A percentile compares a stretch with the other conserved stretches of the same genome.
Evolutionary conservation across 2,113 vertebrate genomes (phyloP).

Genomic region (Hemichromis elongatus): DNA sequence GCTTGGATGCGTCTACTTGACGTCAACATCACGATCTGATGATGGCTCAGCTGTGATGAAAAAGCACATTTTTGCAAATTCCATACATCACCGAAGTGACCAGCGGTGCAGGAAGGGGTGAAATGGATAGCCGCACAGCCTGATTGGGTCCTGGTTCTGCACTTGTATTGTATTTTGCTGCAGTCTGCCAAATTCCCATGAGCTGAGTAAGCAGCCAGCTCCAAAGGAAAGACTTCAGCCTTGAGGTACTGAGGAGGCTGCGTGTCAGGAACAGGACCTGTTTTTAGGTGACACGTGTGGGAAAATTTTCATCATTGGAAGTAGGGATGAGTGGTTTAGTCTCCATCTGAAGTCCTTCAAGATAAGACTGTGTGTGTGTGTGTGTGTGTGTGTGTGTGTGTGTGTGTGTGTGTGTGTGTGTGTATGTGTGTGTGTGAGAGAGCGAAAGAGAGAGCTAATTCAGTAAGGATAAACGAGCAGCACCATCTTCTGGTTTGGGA

Average conservation of each 20-base stretch:
- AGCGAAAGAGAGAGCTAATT: neutral
- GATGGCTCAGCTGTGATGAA: neutral
- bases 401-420: neutral
- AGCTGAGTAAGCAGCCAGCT: constrained; percentile 21
- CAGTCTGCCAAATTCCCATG: constrained; percentile 20
- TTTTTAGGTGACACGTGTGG: neutral
- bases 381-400: neutral
- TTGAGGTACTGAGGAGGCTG: neutral
- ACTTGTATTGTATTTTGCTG: constrained; percentile 21
- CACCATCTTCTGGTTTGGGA: constrained; percentile 48
- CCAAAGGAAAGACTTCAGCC: neutral
- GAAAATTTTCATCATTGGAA: neutral
- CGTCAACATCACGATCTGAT: neutral
- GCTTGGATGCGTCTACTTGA: neutral
- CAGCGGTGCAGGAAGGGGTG: neutral
- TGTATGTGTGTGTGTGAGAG: neutral
- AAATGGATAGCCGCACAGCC: neutral
- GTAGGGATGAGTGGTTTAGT: neutral
- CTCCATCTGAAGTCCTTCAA: constrained; percentile 53
- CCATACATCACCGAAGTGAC: neutral
- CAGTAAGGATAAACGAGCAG: constrained; percentile 10
- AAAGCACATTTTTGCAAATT: neutral
- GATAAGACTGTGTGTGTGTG: neutral
- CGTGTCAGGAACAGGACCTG: neutral
- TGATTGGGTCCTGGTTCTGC: neutral